Base-by-base conservation (phyloP, 2,113 vertebrate genomes). In the Brienomyrus longianalis region DNA sequence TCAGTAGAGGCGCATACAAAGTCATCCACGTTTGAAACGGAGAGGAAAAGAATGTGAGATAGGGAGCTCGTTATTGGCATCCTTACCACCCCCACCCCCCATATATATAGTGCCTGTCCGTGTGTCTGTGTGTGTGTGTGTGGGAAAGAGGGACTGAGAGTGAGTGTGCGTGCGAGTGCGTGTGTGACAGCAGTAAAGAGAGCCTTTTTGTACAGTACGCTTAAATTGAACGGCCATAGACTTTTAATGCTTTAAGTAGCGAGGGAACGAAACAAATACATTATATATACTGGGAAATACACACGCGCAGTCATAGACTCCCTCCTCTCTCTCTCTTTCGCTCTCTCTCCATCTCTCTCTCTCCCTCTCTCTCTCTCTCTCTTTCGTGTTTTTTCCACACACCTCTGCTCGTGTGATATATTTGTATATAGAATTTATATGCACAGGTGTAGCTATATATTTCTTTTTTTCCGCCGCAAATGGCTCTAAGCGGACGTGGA, bases 331-430 rank as follows among this genome's bases (percentile, higher is more conserved):
- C 92, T 88, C 70, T 83, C 48, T 83, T 88, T 90, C 91, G 39
- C 92, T 45, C 92, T 31, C 93, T 87, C 93, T 62, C 91, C 7
- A 92, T 39, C 91, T n/a, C 89, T 88, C 90, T 89, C 93, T 52
- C 91, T 88, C 62, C 17, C 90, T 51, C 92, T 52, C 88, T 90
- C 91, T 90, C 91, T 77, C 88, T 89, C 77, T 89, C 89, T 89
- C 89, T 59, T 21, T 56, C 48, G 74, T 85, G 91, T 92, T 92
- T 94, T 93, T 93, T 92, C 92, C 94, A 93, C 93, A 93, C 94
- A 94, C 94, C 93, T 95, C 93, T 93, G 93, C 93, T 91, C 93
- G 94, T 95, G 94, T 93, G 93, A 93, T 90, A 93, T 92, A 94
- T 93, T 92, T 92, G 92, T 92, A 92, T 94, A 93, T 92, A 92